Evolutionary conservation across 1,140 invertebrate species (phyloP).

Genomic region (Diorhabda sublineata): DNA sequence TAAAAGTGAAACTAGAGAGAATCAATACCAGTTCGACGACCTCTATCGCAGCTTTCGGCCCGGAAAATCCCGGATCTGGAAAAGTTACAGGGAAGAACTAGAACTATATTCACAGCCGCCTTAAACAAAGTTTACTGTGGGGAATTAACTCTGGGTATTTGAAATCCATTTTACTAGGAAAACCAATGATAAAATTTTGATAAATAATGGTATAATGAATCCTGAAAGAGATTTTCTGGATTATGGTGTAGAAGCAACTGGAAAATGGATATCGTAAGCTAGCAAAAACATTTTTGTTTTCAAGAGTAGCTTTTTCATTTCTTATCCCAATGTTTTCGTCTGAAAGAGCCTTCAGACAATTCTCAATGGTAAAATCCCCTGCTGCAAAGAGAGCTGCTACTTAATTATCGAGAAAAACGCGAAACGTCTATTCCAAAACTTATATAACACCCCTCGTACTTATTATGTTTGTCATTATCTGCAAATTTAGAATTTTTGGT

Average conservation of each 20-base stretch:
- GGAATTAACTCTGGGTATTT: neutral
- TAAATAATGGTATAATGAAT: neutral
- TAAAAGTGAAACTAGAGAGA: slow-evolving; percentile 33
- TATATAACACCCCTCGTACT: too few species aligned
- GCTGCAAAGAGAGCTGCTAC: too few species aligned
- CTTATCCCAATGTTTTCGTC: too few species aligned
- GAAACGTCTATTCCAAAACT: too few species aligned
- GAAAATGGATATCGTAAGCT: too few species aligned
- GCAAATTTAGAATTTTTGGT: too few species aligned
- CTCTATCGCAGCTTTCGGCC: slow-evolving; percentile 20
- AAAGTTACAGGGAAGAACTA: slow-evolving; percentile 11
- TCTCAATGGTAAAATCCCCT: too few species aligned
- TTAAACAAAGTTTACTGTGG: neutral
- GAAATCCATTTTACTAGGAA: neutral
- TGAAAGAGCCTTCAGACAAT: too few species aligned
- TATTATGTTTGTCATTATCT: too few species aligned
- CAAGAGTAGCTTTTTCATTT: too few species aligned
- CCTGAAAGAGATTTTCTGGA: neutral
- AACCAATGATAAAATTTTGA: neutral
- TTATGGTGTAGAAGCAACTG: neutral
- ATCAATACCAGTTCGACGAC: slow-evolving; percentile 28
- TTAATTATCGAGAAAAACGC: too few species aligned
- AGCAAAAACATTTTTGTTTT: too few species aligned
- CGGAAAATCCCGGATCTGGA: slow-evolving; percentile 22
- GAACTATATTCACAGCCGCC: neutral